phyloP scores from a whole-genome alignment of 2,888 invertebrate genomes.

The Philaethria dido region DNA sequence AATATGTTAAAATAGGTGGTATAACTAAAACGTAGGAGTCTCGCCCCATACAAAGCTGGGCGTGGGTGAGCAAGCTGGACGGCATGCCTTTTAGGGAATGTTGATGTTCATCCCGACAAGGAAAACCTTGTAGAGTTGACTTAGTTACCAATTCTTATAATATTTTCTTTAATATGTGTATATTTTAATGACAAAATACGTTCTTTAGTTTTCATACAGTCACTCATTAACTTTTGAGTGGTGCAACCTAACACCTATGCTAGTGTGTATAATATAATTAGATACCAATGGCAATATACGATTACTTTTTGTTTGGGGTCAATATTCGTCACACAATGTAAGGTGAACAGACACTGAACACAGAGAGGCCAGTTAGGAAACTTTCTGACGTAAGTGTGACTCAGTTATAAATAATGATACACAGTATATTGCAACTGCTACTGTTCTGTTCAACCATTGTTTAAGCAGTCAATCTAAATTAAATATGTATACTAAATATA shows the following conservation, averaged over 20 bases:
- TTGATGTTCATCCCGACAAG: conserved; percentile 64
- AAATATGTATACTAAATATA: background rate
- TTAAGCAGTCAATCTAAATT: background rate
- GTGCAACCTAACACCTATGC: conserved; percentile 8
- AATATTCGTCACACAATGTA: conserved; percentile 51
- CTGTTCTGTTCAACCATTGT: conserved; percentile 9
- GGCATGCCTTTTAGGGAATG: conserved; percentile 77
- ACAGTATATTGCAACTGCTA: conserved; percentile 8
- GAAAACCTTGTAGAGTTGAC: conserved; percentile 42
- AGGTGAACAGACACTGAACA: conserved; percentile 45
- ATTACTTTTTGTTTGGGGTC: conserved; percentile 44
- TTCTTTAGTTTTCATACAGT: background rate
- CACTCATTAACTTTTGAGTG: background rate
- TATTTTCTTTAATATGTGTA: background rate
- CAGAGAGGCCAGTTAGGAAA: conserved; percentile 55
- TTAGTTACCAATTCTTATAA: background rate
- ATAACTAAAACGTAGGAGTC: conserved; percentile 46
- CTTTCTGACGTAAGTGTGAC: conserved; percentile 66
- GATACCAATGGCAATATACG: conserved; percentile 14
- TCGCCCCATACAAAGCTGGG: conserved; percentile 53
- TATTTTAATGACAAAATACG: background rate
- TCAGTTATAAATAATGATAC: conserved; percentile 61
- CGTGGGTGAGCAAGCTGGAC: conserved; percentile 67
- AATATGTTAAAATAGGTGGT: conserved; percentile 26
- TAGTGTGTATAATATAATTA: conserved; percentile 1